phyloP scores from a whole-genome alignment of 35 echinoderm and acorn worm species.

The Acanthaster planci region DNA sequence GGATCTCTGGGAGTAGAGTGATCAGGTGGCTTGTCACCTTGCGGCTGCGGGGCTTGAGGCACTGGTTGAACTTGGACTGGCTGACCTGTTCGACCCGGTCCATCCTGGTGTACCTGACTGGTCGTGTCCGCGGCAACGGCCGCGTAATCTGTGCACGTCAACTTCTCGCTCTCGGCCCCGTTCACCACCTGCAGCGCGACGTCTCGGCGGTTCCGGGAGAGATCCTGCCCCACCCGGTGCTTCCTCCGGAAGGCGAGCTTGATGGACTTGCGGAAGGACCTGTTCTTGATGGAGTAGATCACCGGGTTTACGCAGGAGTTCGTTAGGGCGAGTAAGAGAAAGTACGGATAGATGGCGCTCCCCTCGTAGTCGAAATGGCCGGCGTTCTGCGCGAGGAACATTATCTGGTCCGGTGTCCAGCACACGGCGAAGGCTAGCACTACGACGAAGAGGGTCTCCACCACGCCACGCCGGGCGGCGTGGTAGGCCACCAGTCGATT shows the following conservation, averaged over 20 bases:
- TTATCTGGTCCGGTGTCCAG: slow-evolving; percentile 69
- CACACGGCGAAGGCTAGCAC: slow-evolving; percentile 54
- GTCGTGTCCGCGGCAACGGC: too few relatives aligned
- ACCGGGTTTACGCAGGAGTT: slow-evolving; percentile 66
- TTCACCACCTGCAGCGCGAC: too few relatives aligned
- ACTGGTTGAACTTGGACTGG: too few relatives aligned
- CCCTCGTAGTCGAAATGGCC: slow-evolving; percentile 48
- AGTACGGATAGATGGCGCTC: slow-evolving; percentile 40
- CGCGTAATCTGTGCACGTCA: too few relatives aligned
- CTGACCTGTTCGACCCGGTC: too few relatives aligned
- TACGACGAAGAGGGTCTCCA: slow-evolving; percentile 61
- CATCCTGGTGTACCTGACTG: too few relatives aligned
- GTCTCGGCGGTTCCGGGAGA: background rate
- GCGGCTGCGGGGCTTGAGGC: too few relatives aligned
- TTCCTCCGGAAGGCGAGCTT: slow-evolving; percentile 30
- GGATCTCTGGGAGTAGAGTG: too few relatives aligned
- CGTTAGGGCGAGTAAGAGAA: slow-evolving; percentile 40
- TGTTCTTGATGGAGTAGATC: slow-evolving; percentile 61
- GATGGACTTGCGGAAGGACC: slow-evolving; percentile 40
- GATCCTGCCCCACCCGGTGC: slow-evolving; percentile 32
- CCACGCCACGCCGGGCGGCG: slow-evolving; percentile 32
- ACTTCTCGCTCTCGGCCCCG: too few relatives aligned
- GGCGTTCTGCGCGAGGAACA: slow-evolving; percentile 42
- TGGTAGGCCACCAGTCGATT: slow-evolving; percentile 24
- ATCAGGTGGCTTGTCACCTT: too few relatives aligned